These are phyloP conservation scores for Heterocephalus glaber DNA, from an alignment of 2,113 vertebrate species.

Conservation along the genomic window DNA sequence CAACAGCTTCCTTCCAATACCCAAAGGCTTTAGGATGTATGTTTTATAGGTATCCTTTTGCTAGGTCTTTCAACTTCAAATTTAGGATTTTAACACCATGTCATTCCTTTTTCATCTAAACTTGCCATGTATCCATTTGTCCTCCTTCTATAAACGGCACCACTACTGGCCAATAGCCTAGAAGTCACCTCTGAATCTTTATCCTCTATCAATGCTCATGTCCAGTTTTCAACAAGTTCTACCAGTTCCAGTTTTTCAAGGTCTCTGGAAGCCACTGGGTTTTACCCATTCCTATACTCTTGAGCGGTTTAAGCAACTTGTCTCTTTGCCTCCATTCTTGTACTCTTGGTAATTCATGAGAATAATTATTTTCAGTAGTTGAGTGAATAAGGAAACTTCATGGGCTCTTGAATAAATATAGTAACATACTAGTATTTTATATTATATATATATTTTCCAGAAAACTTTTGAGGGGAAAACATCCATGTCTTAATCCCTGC, in stretches of 20 bases:
- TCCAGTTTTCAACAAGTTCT: not conserved
- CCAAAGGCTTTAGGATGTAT: not conserved
- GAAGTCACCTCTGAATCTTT: not conserved
- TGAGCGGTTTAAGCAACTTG: not conserved
- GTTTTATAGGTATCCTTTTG: slow-evolving; percentile 1
- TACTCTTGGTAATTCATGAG: not conserved
- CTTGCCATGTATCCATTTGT: too few relatives aligned
- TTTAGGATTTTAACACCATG: not conserved
- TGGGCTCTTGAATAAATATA: not conserved
- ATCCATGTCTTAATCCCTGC: not conserved
- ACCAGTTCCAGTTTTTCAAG: not conserved
- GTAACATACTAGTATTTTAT: not conserved
- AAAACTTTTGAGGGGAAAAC: not conserved
- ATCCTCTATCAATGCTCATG: not conserved
- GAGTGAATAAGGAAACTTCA: not conserved
- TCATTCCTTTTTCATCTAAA: not conserved
- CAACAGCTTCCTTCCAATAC: slow-evolving; percentile 34
- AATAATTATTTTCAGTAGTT: not conserved
- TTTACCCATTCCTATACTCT: not conserved
- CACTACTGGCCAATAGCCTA: not conserved
- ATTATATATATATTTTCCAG: not conserved
- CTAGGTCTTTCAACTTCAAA: not conserved
- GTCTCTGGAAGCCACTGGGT: not conserved
- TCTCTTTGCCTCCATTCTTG: not conserved
- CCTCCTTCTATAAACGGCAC: not conserved